Conservation (phyloP, 2,113 vertebrate species). For the Pseudolaguvia tuberculata region DNA sequence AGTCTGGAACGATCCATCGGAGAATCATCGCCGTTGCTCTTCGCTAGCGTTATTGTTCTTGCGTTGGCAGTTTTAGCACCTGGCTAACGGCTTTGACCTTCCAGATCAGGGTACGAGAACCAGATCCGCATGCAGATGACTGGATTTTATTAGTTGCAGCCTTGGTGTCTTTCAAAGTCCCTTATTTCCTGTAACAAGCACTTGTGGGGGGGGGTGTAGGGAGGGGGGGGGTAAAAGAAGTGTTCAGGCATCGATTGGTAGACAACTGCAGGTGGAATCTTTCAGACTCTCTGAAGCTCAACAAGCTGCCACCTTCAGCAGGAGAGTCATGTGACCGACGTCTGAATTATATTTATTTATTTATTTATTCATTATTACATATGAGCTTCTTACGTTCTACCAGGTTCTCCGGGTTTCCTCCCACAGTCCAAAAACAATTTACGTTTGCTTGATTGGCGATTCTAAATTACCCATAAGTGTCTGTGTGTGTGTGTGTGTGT, state of each 20-base stretch:
- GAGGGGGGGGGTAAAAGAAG: no score
- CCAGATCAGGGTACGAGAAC: neutral
- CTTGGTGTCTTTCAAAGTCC: neutral
- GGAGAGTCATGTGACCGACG: constrained; percentile 11
- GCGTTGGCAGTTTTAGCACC: constrained; percentile 15
- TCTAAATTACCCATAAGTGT: no score
- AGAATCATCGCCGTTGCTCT: neutral
- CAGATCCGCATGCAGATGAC: neutral
- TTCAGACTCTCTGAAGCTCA: constrained; percentile 16
- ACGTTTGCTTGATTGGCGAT: no score
- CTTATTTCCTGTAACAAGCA: neutral
- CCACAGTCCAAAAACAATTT: no score
- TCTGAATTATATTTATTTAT: neutral
- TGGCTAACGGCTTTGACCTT: constrained; percentile 20
- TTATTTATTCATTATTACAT: neutral
- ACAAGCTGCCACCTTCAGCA: neutral
- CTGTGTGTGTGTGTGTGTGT: no score
- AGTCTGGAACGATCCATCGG: neutral
- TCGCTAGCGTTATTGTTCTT: neutral
- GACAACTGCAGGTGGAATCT: neutral
- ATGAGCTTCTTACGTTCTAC: no score
- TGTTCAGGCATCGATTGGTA: neutral
- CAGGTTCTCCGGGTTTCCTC: no score
- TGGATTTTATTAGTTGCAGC: neutral
- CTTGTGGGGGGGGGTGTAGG: no score